Evolutionary conservation across 1,140 invertebrate species (phyloP), one percentile per base, ranked within the genome.

Genomic region (Nephila pilipes): DNA sequence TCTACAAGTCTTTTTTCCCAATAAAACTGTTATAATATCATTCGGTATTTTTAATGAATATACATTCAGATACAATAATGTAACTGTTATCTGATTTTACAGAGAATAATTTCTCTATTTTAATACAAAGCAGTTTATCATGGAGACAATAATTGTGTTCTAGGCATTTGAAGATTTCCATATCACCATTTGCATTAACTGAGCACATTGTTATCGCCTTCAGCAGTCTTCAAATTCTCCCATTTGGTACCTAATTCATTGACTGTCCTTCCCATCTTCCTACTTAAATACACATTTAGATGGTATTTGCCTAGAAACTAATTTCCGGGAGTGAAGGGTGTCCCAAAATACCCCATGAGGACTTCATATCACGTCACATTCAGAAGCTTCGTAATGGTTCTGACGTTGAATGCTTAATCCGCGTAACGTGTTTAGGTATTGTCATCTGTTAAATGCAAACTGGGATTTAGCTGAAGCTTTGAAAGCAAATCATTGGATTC

Each of bases 211-310:
- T 75, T 75, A 75, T 75, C 69, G 69, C 69, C 32, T 36, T 75
- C 29, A 75, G 69, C 69, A 75, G 69, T 75, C 69, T 75, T 75
- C 69, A 75, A 29, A 75, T 75, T 75, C 69, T 75, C 69, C 69
- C 29, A 75, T 75, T 75, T 75, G 29, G 29, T 32, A 14, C 32
- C 69, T 75, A 75, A 75, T 75, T 75, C 69, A 75, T 75, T 75
- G 29, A 75, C 69, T 75, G 25, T 20, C 32, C 29, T 75, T 36
- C 29, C 69, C 69, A 32, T 75, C 69, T 29, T 32, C 29, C 69
- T 75, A 75, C 69, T 75, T 75, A 75, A 75, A 75, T 75, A 75
- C 69, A 75, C 69, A 75, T 75, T 75, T 75, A 29, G 69, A 75
- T 75, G 14, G 69, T 75, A 75, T 75, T 75, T 75, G 18, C 69